Base-by-base conservation (phyloP, 1,140 invertebrate genomes). In the Drosophila equinoxialis region DNA sequence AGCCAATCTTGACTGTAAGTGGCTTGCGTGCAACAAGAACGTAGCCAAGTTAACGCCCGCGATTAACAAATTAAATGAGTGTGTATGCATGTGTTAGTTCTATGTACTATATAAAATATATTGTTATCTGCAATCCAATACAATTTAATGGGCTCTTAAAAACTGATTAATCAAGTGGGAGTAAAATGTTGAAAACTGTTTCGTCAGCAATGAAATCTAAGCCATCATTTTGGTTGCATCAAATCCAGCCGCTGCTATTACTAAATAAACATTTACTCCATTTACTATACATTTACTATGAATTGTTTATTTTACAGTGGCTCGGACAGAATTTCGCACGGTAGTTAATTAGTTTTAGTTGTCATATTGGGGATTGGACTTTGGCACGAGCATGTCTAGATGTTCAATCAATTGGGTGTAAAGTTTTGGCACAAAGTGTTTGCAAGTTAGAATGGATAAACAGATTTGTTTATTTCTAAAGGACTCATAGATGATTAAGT, bases 11-110 rank as follows among this genome's bases (percentile, higher is more conserved):
- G 14, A 39, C 57, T 59, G 33, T 39, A 20, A 10, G 5, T 11
- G 30, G 4, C 30, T 37, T 59, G 20, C 69, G 60, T 77, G 74
- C 73, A 77, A 70, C 66, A 59, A 45, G 55, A 77, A 30, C 55
- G 30, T 59, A 37, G 17, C 35, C 57, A 59, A 59, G 57, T 59
- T 59, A 59, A 59, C 35, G 57, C 57, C 57, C 57, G 57, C 57
- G 57, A 59, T 59, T 59, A 59, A 37, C 33, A 59, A 33, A 39
- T 17, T 59, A 17, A 30, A 8, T 13, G 30, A 30, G 42, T 10
- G 26, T 58, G 7, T 48, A 17, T 48, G 2, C 17, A 48, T 51
- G 45, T 48, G 45, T 8, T 30, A 30, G 42, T 45, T 0, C 17
- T 17, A 17, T 48, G n/a, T 30, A 6, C 5, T 45, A 13, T 48